phyloP scores from a whole-genome alignment of 2,888 invertebrate species.

The Microplitis manilae region DNA sequence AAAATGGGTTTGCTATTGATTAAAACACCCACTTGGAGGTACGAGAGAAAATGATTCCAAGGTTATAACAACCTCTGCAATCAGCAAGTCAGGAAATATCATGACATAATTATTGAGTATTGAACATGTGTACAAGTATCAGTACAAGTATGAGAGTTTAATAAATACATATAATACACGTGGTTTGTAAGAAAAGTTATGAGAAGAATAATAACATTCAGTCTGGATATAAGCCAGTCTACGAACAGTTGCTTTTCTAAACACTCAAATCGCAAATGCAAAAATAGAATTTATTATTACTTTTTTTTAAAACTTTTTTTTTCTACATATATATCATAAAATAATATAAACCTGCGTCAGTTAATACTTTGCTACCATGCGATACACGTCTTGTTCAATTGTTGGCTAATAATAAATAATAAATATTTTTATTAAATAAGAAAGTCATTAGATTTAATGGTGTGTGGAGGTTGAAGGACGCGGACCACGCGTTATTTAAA shows the following conservation, averaged over 20 bases:
- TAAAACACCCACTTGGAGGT: slow-evolving; percentile 22
- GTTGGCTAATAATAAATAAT: neutral
- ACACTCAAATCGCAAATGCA: neutral
- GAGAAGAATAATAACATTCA: slow-evolving; percentile 27
- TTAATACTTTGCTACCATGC: neutral
- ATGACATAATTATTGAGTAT: slow-evolving; percentile 33
- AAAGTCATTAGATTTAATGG: neutral
- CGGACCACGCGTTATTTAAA: neutral
- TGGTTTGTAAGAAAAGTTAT: slow-evolving; percentile 5
- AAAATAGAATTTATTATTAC: neutral
- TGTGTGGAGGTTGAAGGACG: neutral
- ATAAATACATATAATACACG: neutral
- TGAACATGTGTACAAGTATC: slow-evolving; percentile 6
- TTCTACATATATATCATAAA: neutral
- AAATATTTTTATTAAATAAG: neutral
- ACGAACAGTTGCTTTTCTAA: slow-evolving; percentile 1
- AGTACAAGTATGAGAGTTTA: neutral
- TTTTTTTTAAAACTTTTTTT: neutral
- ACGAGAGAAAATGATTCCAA: slow-evolving; percentile 24
- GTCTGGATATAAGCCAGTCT: slow-evolving; percentile 26
- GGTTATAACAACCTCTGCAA: slow-evolving; percentile 18
- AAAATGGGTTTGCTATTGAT: slow-evolving; percentile 24
- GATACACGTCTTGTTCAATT: neutral
- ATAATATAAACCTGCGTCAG: neutral
- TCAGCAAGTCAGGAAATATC: slow-evolving; percentile 29